Percentiles rank a stretch among this genome's conserved stretches.
These are phyloP conservation scores for Malacoctenus gilli DNA, from an alignment of 2,797 vertebrate species.

Conservation along the genomic window DNA sequence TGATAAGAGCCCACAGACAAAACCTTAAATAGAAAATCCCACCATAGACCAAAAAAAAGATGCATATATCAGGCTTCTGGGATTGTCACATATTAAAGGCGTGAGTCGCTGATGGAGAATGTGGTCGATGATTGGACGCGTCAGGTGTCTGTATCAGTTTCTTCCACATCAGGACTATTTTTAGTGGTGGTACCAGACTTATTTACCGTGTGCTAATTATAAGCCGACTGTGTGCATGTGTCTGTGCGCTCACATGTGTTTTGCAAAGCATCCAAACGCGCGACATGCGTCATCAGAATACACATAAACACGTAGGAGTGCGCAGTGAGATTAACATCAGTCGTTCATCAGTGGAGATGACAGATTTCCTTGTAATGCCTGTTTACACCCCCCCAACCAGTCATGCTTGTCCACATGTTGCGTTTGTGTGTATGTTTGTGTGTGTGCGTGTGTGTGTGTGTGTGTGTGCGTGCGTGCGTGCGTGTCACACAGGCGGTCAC, in stretches of 20 bases:
- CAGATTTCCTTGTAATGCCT: constrained; percentile 12
- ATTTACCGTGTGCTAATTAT: constrained; percentile 33
- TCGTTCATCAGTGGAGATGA: constrained; percentile 30
- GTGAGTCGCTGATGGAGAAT: constrained; percentile 14
- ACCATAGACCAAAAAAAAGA: not conserved
- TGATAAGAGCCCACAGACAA: constrained; percentile 2
- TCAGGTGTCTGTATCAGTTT: constrained; percentile 44
- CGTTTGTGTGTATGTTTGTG: not conserved
- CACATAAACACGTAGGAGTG: constrained; percentile 4
- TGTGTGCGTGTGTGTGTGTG: not conserved
- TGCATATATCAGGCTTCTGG: not conserved
- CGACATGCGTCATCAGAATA: not conserved
- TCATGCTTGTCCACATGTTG: constrained; percentile 1
- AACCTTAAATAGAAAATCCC: not conserved
- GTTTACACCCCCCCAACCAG: constrained; percentile 20
- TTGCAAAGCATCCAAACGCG: not conserved
- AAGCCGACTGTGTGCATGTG: constrained; percentile 4
- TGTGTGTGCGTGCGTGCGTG: not conserved
- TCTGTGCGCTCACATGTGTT: constrained; percentile 13
- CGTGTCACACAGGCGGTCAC: not conserved
- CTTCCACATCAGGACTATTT: constrained; percentile 44
- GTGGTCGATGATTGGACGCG: constrained; percentile 12
- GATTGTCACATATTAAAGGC: not conserved
- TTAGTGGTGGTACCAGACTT: constrained; percentile 22
- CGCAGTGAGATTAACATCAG: constrained; percentile 7